phyloP scores from a whole-genome alignment of 2,888 invertebrate species.

The Caradrina clavipalpis region DNA sequence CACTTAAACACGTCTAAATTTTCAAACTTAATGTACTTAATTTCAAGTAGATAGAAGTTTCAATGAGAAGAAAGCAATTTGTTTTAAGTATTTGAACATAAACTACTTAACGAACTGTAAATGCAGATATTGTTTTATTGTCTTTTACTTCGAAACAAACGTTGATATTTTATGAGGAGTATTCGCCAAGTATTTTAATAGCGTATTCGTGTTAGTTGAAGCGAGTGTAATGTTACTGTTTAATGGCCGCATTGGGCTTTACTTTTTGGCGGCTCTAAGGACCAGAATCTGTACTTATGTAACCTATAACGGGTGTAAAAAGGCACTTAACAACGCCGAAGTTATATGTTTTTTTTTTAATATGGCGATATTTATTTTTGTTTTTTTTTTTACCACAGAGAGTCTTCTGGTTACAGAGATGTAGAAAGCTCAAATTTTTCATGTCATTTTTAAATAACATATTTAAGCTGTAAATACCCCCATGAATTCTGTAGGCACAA shows the following conservation, averaged over 20 bases:
- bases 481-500: no score
- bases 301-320: no score
- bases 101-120: slow-evolving; percentile 53
- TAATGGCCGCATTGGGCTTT: slow-evolving; percentile 15
- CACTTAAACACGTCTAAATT: slow-evolving; percentile 23
- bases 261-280: not conserved
- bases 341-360: no score
- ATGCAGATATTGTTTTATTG: slow-evolving; percentile 46
- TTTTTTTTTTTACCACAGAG: no score
- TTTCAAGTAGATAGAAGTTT: slow-evolving; percentile 24
- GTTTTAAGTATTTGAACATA: slow-evolving; percentile 25
- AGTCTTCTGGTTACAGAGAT: no score
- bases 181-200: slow-evolving; percentile 22
- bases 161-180: slow-evolving; percentile 23
- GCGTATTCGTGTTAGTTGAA: slow-evolving; percentile 17
- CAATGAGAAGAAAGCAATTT: slow-evolving; percentile 41
- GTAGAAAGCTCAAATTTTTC: no score
- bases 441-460: no score
- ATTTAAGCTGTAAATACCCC: no score
- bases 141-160: slow-evolving; percentile 24
- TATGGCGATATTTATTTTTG: no score
- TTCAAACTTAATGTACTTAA: slow-evolving; percentile 16
- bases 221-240: slow-evolving; percentile 19
- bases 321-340: no score
- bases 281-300: not conserved